A percentile compares a stretch with the other conserved stretches of the same genome.
Conservation (phyloP, 2,113 vertebrate species). For the Nettapus auritus region DNA sequence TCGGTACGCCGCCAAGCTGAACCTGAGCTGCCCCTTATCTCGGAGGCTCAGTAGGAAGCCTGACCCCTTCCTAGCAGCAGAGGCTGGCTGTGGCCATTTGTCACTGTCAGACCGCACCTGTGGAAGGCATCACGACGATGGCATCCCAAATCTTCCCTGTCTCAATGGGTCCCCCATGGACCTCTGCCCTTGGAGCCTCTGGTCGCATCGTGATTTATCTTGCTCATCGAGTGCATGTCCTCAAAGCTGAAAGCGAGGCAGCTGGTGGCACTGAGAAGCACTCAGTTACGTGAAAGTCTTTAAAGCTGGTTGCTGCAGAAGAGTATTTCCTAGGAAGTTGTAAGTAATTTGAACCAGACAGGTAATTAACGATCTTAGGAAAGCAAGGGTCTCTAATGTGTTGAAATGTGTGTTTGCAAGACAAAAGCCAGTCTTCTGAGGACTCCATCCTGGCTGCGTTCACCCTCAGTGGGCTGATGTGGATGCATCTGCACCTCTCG, state of each 20-base stretch:
- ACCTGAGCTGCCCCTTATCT: neutral
- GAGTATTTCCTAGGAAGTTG: neutral
- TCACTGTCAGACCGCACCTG: constrained; percentile 28
- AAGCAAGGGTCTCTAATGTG: neutral
- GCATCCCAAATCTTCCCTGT: neutral
- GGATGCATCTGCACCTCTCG: rapidly evolving
- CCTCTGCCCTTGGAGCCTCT: neutral
- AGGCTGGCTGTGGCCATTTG: neutral
- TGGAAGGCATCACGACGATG: neutral
- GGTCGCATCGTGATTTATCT: neutral
- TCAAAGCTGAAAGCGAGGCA: neutral
- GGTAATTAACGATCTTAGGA: neutral
- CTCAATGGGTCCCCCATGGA: neutral
- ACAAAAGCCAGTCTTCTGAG: neutral
- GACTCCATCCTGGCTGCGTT: neutral
- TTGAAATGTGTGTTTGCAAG: neutral
- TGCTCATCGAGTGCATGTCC: neutral
- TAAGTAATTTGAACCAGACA: neutral
- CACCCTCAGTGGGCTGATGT: neutral
- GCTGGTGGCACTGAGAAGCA: neutral
- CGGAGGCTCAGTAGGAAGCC: neutral
- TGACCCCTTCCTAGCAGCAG: neutral
- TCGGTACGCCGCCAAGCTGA: neutral
- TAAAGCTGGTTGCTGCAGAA: neutral
- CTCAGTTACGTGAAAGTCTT: neutral